phyloP scores from a whole-genome alignment of 2,113 vertebrate genomes.

The Limanda limanda region DNA sequence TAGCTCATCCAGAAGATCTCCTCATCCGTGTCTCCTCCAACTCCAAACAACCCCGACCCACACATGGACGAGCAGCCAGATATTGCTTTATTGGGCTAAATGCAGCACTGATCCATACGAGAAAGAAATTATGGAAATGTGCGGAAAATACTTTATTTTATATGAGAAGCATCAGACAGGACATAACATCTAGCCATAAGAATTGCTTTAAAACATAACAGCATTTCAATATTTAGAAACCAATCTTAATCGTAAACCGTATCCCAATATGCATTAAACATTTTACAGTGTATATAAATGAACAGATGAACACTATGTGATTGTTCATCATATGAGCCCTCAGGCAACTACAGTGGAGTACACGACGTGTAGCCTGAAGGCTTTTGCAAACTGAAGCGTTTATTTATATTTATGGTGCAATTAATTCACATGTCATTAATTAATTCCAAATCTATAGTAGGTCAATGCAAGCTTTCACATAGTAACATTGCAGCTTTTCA shows the following conservation, averaged over 20 bases:
- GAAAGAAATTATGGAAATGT: not conserved
- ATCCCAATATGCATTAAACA: not conserved
- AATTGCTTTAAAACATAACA: not conserved
- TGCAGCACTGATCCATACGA: not conserved
- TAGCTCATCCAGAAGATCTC: not conserved
- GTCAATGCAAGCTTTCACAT: too few species aligned
- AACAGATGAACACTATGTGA: not conserved
- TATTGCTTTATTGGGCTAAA: not conserved
- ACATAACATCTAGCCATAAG: not conserved
- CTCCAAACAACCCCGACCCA: not conserved
- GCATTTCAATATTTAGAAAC: not conserved
- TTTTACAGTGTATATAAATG: constrained; percentile 3
- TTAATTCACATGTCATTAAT: too few species aligned
- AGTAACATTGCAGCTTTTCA: too few species aligned
- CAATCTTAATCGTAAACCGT: too few species aligned
- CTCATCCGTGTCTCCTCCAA: not conserved
- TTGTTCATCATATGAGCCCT: constrained; percentile 31
- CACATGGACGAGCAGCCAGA: not conserved
- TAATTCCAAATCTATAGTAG: too few species aligned
- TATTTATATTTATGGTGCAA: too few species aligned
- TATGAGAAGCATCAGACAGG: not conserved
- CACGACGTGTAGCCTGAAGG: not conserved
- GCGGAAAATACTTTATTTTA: not conserved
- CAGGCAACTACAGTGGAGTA: not conserved
- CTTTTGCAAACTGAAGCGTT: too few species aligned